Base-by-base conservation (phyloP, 2,797 vertebrate species). In the Ambastaia sidthimunki region DNA sequence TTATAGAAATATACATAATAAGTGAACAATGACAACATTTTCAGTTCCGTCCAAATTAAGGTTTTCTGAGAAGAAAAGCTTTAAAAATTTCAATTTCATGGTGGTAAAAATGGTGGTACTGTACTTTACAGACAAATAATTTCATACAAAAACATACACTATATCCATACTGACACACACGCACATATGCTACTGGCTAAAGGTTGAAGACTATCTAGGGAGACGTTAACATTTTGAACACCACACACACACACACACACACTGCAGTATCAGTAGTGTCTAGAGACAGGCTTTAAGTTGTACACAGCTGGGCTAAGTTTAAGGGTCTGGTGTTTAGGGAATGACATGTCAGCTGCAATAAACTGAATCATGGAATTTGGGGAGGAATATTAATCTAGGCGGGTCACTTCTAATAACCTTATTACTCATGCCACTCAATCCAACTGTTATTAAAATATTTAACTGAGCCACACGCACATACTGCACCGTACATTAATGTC, bases 311-410 rank as follows among this genome's bases (percentile, higher is more conserved):
- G 67, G 47, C 28, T 7, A 9, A 60, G 69, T 82, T 78, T 74
- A 25, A 21, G 63, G 75, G 76, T 73, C 74, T 78, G 41, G 19
- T 73, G 73, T 28, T 34, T 50, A 52, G 80, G 70, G 75, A 82
- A 62, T 21, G 66, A 78, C 55, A 78, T 82, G 80, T 82, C 80
- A 78, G 66, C 63, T 52, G 80, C 62, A 78, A 78, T 82, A 74
- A 82, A 82, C 68, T 52, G 54, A 82, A 78, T 68, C 62, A 78
- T 73, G 55, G 75, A 73, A 52, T 60, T 60, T 34, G 18, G 19
- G 62, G 65, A 73, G 70, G 63, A 68, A 82, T 73, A 82, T 68
- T 68, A 73, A 60, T 73, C n/a, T 68, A 25, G 62, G 31, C 18
- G 6, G 70, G 70, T 60, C 69, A 72, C 57, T 82, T 44, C 62